Conservation (phyloP, 1,140 invertebrate genomes). For the Papilio polyxenes region DNA sequence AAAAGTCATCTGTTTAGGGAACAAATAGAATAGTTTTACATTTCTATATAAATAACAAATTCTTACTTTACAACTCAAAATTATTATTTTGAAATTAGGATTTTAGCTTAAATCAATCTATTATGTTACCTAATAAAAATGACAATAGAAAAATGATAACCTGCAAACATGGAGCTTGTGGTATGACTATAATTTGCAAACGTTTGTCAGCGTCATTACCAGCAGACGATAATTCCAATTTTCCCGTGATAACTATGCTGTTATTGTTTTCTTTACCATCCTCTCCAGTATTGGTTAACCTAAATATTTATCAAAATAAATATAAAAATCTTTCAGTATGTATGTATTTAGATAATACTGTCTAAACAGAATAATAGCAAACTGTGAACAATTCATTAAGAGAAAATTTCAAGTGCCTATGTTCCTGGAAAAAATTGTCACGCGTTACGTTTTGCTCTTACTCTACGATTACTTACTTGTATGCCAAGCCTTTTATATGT, state of each 20-base stretch:
- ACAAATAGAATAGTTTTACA: background rate
- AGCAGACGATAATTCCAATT: constrained; percentile 82
- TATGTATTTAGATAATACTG: too few species aligned
- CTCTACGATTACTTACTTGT: constrained; percentile 66
- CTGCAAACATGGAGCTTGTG: constrained; percentile 87
- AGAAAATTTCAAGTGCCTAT: background rate
- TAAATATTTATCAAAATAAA: constrained; percentile 42
- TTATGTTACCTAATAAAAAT: background rate
- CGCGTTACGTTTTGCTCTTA: background rate
- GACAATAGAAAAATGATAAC: constrained; percentile 64
- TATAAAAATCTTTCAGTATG: background rate
- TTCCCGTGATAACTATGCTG: constrained; percentile 81
- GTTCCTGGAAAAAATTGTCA: too few species aligned
- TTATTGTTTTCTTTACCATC: constrained; percentile 68
- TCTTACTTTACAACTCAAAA: background rate
- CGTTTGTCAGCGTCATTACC: constrained; percentile 81
- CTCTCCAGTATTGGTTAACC: constrained; percentile 67
- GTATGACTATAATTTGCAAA: constrained; percentile 84
- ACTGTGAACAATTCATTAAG: background rate
- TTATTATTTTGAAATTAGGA: background rate
- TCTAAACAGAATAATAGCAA: background rate
- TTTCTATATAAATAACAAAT: background rate
- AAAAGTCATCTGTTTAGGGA: constrained; percentile 80
- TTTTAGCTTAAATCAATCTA: too few species aligned
- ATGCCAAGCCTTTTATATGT: constrained; percentile 69